These are phyloP conservation scores for Drosophila lacicola DNA, from an alignment of 2,888 invertebrate genomes.

Conservation along the genomic window DNA sequence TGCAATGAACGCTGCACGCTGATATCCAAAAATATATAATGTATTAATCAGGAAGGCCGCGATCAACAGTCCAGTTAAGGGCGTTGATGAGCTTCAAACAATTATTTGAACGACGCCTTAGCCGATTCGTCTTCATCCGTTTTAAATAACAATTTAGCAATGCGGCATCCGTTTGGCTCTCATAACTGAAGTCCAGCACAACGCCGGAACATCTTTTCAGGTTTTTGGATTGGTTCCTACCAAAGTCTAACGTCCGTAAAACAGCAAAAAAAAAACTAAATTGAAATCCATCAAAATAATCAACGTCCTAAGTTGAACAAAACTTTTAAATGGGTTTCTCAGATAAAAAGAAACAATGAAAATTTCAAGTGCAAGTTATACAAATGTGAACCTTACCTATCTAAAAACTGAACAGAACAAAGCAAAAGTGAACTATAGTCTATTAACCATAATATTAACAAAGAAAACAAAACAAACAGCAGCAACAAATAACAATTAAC, in stretches of 20 bases:
- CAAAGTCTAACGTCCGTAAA: background rate
- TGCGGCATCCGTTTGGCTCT: background rate
- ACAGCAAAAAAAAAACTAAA: background rate
- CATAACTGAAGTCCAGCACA: background rate
- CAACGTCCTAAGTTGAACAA: background rate
- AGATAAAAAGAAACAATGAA: background rate
- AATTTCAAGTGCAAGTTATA: constrained; percentile 29
- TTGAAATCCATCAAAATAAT: background rate
- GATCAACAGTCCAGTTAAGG: background rate
- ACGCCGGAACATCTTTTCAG: constrained; percentile 25
- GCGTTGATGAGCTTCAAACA: background rate
- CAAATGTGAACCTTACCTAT: constrained; percentile 20
- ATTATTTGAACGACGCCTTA: background rate
- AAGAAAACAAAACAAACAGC: constrained; percentile 14
- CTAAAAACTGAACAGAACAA: constrained; percentile 19
- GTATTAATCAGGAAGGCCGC: background rate
- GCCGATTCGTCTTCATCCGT: background rate
- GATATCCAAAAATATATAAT: background rate
- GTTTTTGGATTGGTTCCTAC: constrained; percentile 20
- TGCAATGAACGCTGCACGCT: background rate
- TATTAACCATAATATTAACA: constrained; percentile 46
- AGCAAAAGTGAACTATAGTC: constrained; percentile 20
- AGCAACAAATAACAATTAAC: constrained; percentile 28
- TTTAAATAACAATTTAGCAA: background rate
- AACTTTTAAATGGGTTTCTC: background rate